Base-by-base conservation (phyloP, 1,140 invertebrate genomes). In the Ylistrum balloti region DNA sequence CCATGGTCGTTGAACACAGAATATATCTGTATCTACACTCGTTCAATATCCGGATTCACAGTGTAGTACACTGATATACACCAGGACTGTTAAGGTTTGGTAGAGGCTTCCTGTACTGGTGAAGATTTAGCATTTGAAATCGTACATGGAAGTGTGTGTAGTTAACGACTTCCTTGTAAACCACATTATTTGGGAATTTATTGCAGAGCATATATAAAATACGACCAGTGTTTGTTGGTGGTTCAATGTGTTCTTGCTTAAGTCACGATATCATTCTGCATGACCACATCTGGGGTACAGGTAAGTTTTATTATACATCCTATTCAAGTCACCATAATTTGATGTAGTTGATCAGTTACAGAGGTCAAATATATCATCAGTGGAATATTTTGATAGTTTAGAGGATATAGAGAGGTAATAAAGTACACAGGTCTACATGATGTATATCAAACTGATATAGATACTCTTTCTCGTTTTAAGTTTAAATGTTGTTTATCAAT, bases 61-160 rank as follows among this genome's bases (percentile, higher is more conserved):
- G 28, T n/a, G 56, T 74, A 74, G n/a, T n/a, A n/a, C 13, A 74
- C n/a, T 38, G 35, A 74, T 5, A 74, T 74, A 74, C 17, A 17
- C 41, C 41, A 45, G n/a, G 9, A n/a, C 56, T 74, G 41, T 45
- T 0, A 15, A 45, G 41, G 41, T 45, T 45, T 17, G 22, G n/a
- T 74, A 17, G 56, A n/a, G n/a, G n/a, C 20, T 11, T 15, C 13
- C 45, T 74, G 56, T 45, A 45, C 41, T 17, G 20, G 17, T 9
- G 41, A 45, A 9, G 17, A 45, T 45, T 17, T 13, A 7, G 35
- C 35, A 38, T 13, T 5, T 45, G 56, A 74, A 28, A 74, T 74
- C 56, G 41, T 45, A 74, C 56, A 74, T 74, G n/a, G 22, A 74
- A 28, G 56, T 74, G 56, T 74, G 56, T 74, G 56, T n/a, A 74